A percentile compares a stretch with the other conserved stretches of the same genome.
These are phyloP conservation scores for Basileuterus tristriatus DNA, from an alignment of 2,797 vertebrate genomes.

Conservation along the genomic window DNA sequence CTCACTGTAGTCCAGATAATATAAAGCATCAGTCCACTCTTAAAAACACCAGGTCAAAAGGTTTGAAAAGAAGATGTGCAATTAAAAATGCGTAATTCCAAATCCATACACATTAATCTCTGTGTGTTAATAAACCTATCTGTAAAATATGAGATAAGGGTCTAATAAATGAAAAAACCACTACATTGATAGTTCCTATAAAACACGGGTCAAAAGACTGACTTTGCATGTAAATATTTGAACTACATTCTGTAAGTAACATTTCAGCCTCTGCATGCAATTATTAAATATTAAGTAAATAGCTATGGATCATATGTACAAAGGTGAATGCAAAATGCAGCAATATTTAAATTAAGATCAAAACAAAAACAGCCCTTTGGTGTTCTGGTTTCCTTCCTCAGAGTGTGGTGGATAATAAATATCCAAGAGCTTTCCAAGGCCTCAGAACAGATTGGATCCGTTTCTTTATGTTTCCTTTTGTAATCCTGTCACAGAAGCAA, in stretches of 20 bases:
- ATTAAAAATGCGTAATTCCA: background rate
- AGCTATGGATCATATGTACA: constrained; percentile 49
- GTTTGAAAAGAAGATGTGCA: background rate
- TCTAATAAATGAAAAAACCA: constrained; percentile 3
- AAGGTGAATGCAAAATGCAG: constrained; percentile 67
- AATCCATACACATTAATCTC: background rate
- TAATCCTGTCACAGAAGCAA: constrained; percentile 34
- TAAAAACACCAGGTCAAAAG: background rate
- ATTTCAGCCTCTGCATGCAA: constrained; percentile 47
- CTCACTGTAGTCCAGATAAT: background rate
- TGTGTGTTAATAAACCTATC: background rate
- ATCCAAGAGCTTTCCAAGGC: background rate
- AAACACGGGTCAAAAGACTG: constrained; percentile 47
- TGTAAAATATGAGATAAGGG: constrained; percentile 4
- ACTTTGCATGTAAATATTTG: constrained; percentile 65
- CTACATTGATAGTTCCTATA: constrained; percentile 51
- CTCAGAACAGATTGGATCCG: constrained; percentile 48
- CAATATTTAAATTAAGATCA: constrained; percentile 65
- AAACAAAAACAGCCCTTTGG: constrained; percentile 14
- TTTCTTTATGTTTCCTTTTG: constrained; percentile 58
- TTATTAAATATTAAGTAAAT: constrained; percentile 71
- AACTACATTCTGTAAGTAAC: constrained; percentile 49
- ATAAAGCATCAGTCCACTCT: background rate
- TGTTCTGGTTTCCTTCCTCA: background rate
- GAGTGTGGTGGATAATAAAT: constrained; percentile 26